These are phyloP conservation scores for Platyscapa corneri DNA, from an alignment of 1,140 invertebrate species.

Conservation along the genomic window DNA sequence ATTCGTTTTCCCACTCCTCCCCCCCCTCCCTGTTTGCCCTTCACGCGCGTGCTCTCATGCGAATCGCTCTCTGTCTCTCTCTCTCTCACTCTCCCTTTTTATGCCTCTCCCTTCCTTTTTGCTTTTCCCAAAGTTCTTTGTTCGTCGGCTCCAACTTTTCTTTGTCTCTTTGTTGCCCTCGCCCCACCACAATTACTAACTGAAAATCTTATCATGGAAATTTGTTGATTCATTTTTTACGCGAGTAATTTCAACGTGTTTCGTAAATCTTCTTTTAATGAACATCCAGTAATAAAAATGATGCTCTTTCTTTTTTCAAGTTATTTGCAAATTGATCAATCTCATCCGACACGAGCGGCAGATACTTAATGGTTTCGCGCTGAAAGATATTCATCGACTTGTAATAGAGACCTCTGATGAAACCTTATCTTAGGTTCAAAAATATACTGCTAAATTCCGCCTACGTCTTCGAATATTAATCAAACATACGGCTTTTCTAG, in stretches of 20 bases:
- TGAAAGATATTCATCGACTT: not conserved
- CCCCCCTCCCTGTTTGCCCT: not conserved
- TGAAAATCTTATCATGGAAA: constrained; percentile 32
- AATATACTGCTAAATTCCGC: too few relatives aligned
- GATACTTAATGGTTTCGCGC: not conserved
- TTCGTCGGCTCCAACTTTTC: constrained; percentile 42
- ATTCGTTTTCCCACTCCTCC: constrained; percentile 27
- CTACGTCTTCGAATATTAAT: too few relatives aligned
- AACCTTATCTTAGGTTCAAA: not conserved
- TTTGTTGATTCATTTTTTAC: constrained; percentile 13
- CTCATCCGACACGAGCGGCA: too few relatives aligned
- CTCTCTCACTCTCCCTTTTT: not conserved
- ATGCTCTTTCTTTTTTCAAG: not conserved
- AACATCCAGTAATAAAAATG: not conserved
- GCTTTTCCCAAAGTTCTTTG: not conserved
- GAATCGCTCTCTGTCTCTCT: constrained; percentile 8
- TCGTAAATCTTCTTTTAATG: not conserved
- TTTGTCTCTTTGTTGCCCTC: constrained; percentile 11
- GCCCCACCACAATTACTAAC: constrained; percentile 27
- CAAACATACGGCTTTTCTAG: too few relatives aligned
- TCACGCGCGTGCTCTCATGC: constrained; percentile 1
- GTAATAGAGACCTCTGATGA: not conserved
- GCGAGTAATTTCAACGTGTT: not conserved
- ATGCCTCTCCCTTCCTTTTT: constrained; percentile 8
- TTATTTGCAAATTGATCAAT: not conserved